Evolutionary conservation across 2,888 invertebrate genomes (phyloP).

Genomic region (Heliconius charithonia): DNA sequence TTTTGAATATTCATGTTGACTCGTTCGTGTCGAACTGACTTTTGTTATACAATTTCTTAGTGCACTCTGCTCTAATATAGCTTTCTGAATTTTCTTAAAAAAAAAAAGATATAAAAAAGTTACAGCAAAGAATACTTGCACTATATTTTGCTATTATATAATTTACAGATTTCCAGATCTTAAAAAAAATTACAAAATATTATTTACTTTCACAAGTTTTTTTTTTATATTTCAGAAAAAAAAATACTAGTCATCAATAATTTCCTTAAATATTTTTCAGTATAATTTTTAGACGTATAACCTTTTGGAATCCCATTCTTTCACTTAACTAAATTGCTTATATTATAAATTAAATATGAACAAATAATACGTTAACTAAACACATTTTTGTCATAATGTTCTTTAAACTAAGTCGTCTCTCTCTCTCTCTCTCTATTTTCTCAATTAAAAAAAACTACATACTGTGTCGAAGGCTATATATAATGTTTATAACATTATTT

Average conservation of each 20-base stretch:
- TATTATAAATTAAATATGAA: too few relatives aligned
- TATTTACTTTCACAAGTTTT: neutral
- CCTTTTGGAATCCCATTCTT: too few relatives aligned
- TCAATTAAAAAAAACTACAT: neutral
- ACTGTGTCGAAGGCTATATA: neutral
- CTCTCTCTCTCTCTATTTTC: neutral
- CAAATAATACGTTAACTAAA: too few relatives aligned
- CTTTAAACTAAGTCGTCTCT: too few relatives aligned
- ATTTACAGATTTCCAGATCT: neutral
- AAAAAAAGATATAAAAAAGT: neutral
- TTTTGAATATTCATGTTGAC: slow-evolving; percentile 24
- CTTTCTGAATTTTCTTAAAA: neutral
- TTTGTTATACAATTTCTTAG: slow-evolving; percentile 27
- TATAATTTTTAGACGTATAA: neutral
- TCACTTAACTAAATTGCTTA: too few relatives aligned
- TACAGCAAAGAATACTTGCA: too few relatives aligned
- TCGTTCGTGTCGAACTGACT: slow-evolving; percentile 26
- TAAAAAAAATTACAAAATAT: too few relatives aligned
- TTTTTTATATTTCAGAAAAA: neutral
- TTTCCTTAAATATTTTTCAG: too few relatives aligned
- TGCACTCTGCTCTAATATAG: neutral
- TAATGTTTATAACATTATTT: neutral
- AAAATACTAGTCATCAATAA: neutral
- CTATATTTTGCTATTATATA: neutral
- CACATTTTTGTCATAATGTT: neutral